These are phyloP conservation scores for Cynopterus brachyotis DNA, from an alignment of 2,113 vertebrate genomes.

Conservation along the genomic window DNA sequence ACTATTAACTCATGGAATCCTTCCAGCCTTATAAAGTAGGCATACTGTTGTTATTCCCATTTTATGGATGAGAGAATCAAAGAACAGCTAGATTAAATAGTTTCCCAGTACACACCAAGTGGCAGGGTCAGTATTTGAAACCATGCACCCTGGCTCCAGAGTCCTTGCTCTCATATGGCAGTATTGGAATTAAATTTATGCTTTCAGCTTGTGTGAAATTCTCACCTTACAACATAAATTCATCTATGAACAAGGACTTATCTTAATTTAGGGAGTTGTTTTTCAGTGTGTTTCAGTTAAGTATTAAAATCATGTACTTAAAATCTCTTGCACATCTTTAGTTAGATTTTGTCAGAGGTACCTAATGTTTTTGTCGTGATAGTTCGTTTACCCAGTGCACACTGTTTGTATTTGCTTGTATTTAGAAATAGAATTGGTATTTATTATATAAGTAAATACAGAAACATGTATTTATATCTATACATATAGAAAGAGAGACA, in stretches of 20 bases:
- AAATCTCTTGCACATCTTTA: neutral
- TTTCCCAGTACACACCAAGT: neutral
- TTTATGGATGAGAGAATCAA: neutral
- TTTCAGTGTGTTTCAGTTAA: neutral
- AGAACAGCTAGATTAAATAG: neutral
- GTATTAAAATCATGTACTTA: neutral
- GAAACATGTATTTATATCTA: neutral
- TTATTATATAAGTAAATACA: neutral
- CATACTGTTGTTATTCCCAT: neutral
- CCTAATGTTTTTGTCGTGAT: neutral
- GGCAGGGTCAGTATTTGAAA: neutral
- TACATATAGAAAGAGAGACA: neutral
- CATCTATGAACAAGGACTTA: neutral
- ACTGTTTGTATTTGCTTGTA: constrained; percentile 36
- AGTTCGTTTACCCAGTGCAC: neutral
- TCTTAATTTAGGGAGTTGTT: neutral
- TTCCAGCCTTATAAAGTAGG: neutral
- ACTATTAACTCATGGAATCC: neutral
- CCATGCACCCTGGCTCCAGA: neutral
- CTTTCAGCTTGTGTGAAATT: neutral
- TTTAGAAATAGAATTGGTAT: neutral
- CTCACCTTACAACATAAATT: neutral
- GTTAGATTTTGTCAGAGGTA: neutral
- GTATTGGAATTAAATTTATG: neutral
- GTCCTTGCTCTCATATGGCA: neutral